Evolutionary conservation across 2,888 invertebrate species (phyloP).

Genomic region (Drosophila emarginata): DNA sequence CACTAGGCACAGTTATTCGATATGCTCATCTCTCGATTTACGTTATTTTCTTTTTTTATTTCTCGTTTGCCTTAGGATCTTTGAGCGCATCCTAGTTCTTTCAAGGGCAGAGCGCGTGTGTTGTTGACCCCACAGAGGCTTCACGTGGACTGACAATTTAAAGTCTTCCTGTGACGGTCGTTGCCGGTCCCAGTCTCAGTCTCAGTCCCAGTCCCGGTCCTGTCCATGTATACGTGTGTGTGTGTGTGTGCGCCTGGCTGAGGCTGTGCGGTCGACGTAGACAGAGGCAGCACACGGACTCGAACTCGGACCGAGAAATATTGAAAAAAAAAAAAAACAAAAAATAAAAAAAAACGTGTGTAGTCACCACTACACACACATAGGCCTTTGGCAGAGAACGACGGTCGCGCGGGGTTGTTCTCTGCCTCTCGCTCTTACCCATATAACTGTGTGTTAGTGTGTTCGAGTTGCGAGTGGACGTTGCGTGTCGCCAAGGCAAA

Average conservation of each 20-base stretch:
- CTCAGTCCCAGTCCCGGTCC: slow-evolving; percentile 17
- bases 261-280: slow-evolving; percentile 57
- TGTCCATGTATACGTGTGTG: background rate
- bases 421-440: slow-evolving; percentile 41
- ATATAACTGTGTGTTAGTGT: slow-evolving; percentile 31
- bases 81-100: slow-evolving; percentile 29
- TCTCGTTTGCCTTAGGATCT: slow-evolving; percentile 42
- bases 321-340: slow-evolving; percentile 10
- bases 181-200: slow-evolving; percentile 48
- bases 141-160: slow-evolving; percentile 81
- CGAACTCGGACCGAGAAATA: slow-evolving; percentile 8
- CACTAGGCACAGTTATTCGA: slow-evolving; percentile 25
- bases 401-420: slow-evolving; percentile 32
- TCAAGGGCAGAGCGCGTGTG: slow-evolving; percentile 65
- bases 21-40: too few relatives aligned
- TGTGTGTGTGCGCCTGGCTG: slow-evolving; percentile 27
- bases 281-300: slow-evolving; percentile 31
- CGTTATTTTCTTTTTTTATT: slow-evolving; percentile 14
- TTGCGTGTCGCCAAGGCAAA: slow-evolving; percentile 48
- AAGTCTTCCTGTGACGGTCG: slow-evolving; percentile 75
- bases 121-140: slow-evolving; percentile 82
- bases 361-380: slow-evolving; percentile 45
- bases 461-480: slow-evolving; percentile 63
- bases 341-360: slow-evolving; percentile 33
- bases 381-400: slow-evolving; percentile 9